Percentiles rank a stretch among this genome's conserved stretches.
Evolutionary conservation across 2,113 vertebrate species (phyloP).

Genomic region (Mohoua ochrocephala): DNA sequence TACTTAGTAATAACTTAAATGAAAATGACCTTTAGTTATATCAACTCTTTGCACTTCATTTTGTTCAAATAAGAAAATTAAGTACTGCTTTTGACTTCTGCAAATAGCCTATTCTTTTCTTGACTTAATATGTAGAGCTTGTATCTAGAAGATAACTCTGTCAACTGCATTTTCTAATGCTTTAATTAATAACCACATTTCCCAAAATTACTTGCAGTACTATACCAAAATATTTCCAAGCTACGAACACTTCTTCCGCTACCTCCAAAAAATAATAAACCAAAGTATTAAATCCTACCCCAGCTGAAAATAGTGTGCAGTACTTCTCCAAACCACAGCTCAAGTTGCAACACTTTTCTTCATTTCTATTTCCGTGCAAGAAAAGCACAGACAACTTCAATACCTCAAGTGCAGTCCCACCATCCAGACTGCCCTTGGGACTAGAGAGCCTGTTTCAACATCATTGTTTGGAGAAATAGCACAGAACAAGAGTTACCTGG

Average conservation of each 20-base stretch:
- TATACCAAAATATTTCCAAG: background rate
- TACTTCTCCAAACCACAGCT: background rate
- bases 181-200: background rate
- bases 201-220: background rate
- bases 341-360: background rate
- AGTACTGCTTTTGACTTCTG: background rate
- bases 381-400: background rate
- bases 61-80: background rate
- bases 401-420: background rate
- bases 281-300: background rate
- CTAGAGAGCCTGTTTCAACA: background rate
- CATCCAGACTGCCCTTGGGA: background rate
- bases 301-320: background rate
- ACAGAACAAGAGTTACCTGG: background rate
- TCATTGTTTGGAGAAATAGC: background rate
- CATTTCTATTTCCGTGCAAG: accelerated
- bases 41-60: background rate
- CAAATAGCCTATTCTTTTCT: background rate
- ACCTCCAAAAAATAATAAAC: background rate
- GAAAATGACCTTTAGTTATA: background rate
- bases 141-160: background rate
- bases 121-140: background rate
- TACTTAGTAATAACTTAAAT: background rate
- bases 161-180: background rate
- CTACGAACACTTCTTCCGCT: accelerated